Evolutionary conservation across 2,113 vertebrate species (phyloP), one percentile per base, ranked within the genome.

Genomic region (Heteronetta atricapilla): DNA sequence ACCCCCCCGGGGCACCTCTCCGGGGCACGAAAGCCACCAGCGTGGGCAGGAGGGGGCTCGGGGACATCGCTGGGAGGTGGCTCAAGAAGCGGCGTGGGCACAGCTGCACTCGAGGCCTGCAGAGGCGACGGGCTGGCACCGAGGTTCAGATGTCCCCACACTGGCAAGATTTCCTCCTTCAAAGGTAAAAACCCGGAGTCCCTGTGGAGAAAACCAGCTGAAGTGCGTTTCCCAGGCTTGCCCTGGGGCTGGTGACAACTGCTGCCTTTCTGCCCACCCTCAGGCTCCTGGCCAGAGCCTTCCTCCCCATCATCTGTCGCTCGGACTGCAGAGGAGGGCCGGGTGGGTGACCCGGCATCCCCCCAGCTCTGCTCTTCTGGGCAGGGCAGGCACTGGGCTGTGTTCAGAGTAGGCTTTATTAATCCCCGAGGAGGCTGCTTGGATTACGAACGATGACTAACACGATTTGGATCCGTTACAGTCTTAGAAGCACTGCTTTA

Each of bases 11-110:
- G 23, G 59, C 34, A 26, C 13, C 34, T 38, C 59, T 79, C 60
- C 75, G 95, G 67, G 82, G 92, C 74, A 31, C 74, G 68, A 93
- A 91, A 93, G 82, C 58, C 50, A 52, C 23, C 23, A 13, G 50
- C 23, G 13, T 25, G 50, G 50, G 50, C 50, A 52, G 50, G 23
- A 52, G 15, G 33, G 29, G 25, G n/a, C 8, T 5, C 34, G 10
- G 48, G n/a, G 48, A 34, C 68, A 70, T 34, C 18, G 8, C 23
- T 52, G 33, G 67, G n/a, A 70, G n/a, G 25, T 26, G 25, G 28
- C 11, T 18, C 52, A 13, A 7, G 40, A 67, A 22, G 31, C 10
- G 20, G 29, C 6, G 7, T 33, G 40, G 8, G 34, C 50, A n/a
- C 17, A 40, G 38, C 21, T 33, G 34, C 50, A 20, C 8, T 18